Base-by-base conservation (phyloP, 64 coral and sea anemone genomes). In the Dendrophyllia cribrosa region DNA sequence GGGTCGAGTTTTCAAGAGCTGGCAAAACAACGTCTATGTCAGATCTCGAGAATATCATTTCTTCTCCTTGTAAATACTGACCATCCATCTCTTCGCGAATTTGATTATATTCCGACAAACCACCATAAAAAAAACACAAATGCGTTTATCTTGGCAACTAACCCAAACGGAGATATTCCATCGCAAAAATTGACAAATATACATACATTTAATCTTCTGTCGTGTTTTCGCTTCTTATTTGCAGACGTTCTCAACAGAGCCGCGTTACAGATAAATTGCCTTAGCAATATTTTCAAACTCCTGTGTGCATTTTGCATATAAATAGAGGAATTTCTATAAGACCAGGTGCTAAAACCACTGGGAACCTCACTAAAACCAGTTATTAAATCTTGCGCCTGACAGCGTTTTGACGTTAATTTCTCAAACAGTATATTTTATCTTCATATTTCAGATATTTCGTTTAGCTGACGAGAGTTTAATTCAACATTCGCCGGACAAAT, bases 1-100 rank as follows among this genome's bases (percentile, higher is more conserved):
- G 48, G 16, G 61, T 67, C 20, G 80, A 45, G 20, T 21, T 66
- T 25, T 84, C 61, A 14, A 84, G 80, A 11, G 80, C 43, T 23
- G 80, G 80, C 4, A 84, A 62, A 10, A 84, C 62, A 63, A 51
- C 61, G 16, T 84, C 80, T 3, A 84, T 62, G 17, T 65, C 80
- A 50, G 44, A n/a, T 16, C 80, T 64, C 12, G 80, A 47, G 16
- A 84, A 84, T 20, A n/a, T 66, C 26, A 84, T 84, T 65, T 84
- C 62, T 50, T 51, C 58, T 6, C 44, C 80, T 25, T n/a, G 80
- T 51, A 84, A 66, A 84, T 68, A 84, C 4, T 52, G 44, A 2
- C 17, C 47, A 4, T 84, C 80, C 80, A 84, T 84, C 14, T 84
- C 64, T 68, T 20, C 34, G 34, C 62, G 7, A 80, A 80, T 63